phyloP scores from a whole-genome alignment of 1,140 invertebrate genomes.

The Drosophila nigrodunni region DNA sequence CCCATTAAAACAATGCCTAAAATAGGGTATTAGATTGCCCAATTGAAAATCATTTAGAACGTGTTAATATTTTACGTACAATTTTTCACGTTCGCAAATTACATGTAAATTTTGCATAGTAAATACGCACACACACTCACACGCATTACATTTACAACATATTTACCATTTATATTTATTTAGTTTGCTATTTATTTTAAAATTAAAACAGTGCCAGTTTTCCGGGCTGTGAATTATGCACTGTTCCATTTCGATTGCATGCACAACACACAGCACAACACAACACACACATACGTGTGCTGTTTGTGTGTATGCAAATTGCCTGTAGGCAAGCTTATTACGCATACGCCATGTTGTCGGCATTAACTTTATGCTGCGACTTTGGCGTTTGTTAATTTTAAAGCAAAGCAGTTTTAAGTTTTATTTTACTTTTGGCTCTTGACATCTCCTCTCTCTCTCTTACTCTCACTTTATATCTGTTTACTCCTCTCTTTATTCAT shows the following conservation, averaged over 20 bases:
- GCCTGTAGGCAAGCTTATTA: constrained; percentile 32
- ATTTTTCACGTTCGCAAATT: constrained; percentile 27
- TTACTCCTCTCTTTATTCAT: no score
- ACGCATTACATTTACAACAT: constrained; percentile 12
- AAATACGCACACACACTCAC: background rate
- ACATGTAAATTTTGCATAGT: constrained; percentile 29
- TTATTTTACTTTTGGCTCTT: background rate
- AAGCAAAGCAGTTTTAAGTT: constrained; percentile 53
- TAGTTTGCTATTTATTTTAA: constrained; percentile 43
- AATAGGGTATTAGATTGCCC: constrained; percentile 4
- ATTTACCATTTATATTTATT: constrained; percentile 50
- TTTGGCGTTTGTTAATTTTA: constrained; percentile 66
- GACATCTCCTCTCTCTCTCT: background rate
- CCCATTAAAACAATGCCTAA: background rate
- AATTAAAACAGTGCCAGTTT: constrained; percentile 42
- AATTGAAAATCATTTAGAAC: constrained; percentile 25
- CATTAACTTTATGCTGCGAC: constrained; percentile 28
- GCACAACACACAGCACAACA: background rate
- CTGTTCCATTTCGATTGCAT: background rate
- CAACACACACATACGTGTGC: no score
- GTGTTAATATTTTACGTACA: constrained; percentile 32
- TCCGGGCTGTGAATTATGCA: constrained; percentile 12
- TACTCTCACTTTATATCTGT: background rate
- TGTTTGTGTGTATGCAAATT: constrained; percentile 30
- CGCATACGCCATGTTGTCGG: constrained; percentile 47